Percentiles rank a stretch among this genome's conserved stretches.
phyloP scores from a whole-genome alignment of 2,113 vertebrate genomes.

The Danionella cerebrum region DNA sequence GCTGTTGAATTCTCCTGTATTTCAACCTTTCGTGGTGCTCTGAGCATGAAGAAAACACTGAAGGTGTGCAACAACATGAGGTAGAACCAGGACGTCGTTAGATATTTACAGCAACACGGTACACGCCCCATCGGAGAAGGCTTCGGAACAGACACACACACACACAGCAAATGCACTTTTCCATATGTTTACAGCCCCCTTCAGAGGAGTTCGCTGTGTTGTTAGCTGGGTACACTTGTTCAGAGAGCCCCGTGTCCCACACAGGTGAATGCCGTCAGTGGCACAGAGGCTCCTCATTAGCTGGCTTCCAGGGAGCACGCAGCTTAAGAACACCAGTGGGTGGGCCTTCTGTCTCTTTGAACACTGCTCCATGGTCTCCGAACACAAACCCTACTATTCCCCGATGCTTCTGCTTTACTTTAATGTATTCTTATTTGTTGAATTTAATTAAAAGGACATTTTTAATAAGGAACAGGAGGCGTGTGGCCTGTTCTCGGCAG shows the following conservation, averaged over 20 bases:
- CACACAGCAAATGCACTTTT: background rate
- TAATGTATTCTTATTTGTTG: constrained; percentile 28
- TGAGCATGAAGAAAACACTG: too few relatives aligned
- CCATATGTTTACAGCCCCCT: background rate
- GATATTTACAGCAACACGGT: background rate
- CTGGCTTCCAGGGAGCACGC: constrained; percentile 9
- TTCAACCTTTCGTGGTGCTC: too few relatives aligned
- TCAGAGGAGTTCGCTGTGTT: background rate
- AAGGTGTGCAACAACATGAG: too few relatives aligned
- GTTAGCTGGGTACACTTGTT: background rate
- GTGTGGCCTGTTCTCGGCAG: constrained; percentile 14
- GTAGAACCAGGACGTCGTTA: too few relatives aligned
- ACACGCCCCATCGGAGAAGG: background rate
- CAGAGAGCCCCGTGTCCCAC: background rate
- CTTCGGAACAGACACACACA: background rate
- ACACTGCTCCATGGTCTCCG: constrained; percentile 15
- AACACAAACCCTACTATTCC: constrained; percentile 18
- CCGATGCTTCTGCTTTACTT: constrained; percentile 11
- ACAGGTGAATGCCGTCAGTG: constrained; percentile 5
- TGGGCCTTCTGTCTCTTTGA: constrained; percentile 24
- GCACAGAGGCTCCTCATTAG: constrained; percentile 18
- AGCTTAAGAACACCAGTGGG: constrained; percentile 11
- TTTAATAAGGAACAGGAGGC: constrained; percentile 20
- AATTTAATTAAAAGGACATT: constrained; percentile 28
- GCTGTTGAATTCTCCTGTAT: too few relatives aligned